Evolutionary conservation across 2,797 vertebrate species (phyloP).

Genomic region (Sebastes diploproa): DNA sequence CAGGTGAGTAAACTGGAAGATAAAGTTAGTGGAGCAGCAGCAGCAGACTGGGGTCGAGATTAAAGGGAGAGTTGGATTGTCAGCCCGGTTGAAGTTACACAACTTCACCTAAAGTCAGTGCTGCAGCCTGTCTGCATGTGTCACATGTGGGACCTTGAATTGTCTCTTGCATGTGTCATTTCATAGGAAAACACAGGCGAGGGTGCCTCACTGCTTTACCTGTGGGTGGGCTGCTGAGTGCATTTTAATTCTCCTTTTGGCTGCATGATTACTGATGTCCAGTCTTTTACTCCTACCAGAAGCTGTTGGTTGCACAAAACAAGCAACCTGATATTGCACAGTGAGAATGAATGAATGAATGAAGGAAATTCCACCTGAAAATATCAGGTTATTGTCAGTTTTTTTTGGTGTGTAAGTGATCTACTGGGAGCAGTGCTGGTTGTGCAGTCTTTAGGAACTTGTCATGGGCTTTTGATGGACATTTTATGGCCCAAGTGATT

Average conservation of each 20-base stretch:
- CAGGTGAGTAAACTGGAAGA: constrained; percentile 70
- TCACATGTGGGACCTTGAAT: constrained; percentile 67
- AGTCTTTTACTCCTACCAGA: neutral
- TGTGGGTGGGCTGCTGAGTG: neutral
- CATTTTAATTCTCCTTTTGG: neutral
- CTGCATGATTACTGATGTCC: neutral
- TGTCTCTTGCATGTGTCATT: constrained; percentile 6
- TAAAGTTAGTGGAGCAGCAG: neutral
- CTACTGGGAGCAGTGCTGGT: no score
- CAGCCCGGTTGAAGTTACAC: constrained; percentile 43
- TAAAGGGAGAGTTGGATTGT: neutral
- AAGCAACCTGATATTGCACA: neutral
- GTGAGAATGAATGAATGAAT: no score
- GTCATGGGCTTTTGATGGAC: neutral
- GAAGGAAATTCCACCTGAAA: no score
- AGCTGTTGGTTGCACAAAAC: neutral
- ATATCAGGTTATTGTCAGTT: no score
- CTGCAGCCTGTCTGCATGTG: constrained; percentile 17
- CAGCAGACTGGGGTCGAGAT: neutral
- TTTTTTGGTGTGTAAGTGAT: no score
- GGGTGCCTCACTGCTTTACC: neutral
- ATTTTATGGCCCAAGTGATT: neutral
- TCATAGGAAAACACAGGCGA: neutral
- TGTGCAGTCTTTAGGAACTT: neutral
- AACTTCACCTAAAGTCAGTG: constrained; percentile 51